Percentiles rank a stretch among this genome's conserved stretches.
Conservation (phyloP, 2,888 invertebrate genomes). For the Noctuana brunneofusca region DNA sequence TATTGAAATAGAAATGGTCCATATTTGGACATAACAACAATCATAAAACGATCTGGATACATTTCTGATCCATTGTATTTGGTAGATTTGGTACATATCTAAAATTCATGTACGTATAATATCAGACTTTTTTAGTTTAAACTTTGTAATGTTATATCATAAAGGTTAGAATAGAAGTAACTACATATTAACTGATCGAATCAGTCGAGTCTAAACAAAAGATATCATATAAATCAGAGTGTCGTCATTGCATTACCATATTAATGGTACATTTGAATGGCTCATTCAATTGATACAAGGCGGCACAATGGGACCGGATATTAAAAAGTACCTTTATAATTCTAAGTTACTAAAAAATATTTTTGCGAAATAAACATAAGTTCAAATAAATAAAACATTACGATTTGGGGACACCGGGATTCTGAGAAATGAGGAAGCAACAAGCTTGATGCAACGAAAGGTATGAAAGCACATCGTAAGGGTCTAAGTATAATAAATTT, state of each 20-base stretch:
- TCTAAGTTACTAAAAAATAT: constrained; percentile 4
- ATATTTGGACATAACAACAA: constrained; percentile 17
- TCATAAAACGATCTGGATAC: constrained; percentile 7
- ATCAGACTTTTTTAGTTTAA: background rate
- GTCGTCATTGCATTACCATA: constrained; percentile 33
- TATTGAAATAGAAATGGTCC: constrained; percentile 33
- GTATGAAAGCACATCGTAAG: background rate
- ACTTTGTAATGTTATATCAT: background rate
- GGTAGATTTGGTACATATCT: constrained; percentile 2
- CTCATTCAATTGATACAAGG: constrained; percentile 31
- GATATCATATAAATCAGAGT: constrained; percentile 30
- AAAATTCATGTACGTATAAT: background rate
- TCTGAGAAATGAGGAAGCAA: background rate
- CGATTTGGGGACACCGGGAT: background rate
- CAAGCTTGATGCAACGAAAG: background rate
- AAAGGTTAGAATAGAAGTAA: constrained; percentile 1
- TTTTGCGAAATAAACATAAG: constrained; percentile 5
- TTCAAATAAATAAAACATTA: background rate
- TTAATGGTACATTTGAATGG: constrained; percentile 35
- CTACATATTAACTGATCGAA: constrained; percentile 6
- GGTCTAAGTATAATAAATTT: too few relatives aligned
- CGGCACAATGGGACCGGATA: constrained; percentile 24
- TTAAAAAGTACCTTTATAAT: constrained; percentile 22
- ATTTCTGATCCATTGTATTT: constrained; percentile 3
- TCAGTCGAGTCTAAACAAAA: constrained; percentile 23